Conservation (phyloP, 2,797 vertebrate genomes). For the Lacerta agilis region DNA sequence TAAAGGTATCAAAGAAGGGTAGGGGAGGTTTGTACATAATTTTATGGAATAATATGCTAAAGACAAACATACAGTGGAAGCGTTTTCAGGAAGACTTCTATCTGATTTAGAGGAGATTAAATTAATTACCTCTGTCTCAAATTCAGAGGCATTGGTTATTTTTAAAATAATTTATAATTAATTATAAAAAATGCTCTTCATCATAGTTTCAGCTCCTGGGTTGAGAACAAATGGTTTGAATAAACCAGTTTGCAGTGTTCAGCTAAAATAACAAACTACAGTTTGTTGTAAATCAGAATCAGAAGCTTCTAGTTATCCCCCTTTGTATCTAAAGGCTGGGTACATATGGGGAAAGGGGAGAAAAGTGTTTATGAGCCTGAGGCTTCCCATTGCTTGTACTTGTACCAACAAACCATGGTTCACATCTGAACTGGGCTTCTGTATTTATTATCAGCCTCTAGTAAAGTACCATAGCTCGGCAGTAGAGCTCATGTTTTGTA, state of each 20-base stretch:
- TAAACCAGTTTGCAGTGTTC: not conserved
- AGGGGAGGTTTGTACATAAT: conserved; percentile 39
- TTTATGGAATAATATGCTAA: conserved; percentile 37
- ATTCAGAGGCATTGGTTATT: conserved; percentile 3
- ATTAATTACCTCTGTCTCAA: not conserved
- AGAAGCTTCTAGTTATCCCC: not conserved
- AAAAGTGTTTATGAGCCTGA: not conserved
- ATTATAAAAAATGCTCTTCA: conserved; percentile 31
- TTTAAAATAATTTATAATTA: not conserved
- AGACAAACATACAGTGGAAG: not conserved
- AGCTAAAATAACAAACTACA: not conserved
- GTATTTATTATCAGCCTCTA: conserved; percentile 4
- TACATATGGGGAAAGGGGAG: not conserved
- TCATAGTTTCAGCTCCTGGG: not conserved
- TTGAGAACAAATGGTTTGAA: not conserved
- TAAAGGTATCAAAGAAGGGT: conserved; percentile 86
- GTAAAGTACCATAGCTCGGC: not conserved
- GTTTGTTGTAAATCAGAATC: not conserved
- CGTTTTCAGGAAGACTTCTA: not conserved
- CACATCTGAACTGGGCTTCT: not conserved
- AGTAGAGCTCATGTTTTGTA: not conserved
- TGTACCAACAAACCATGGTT: not conserved
- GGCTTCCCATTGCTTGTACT: not conserved
- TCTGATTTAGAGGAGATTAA: not conserved
- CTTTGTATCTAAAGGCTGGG: not conserved